Evolutionary conservation across 2,113 vertebrate species (phyloP), one percentile per base, ranked within the genome.

Genomic region (Cyanoderma ruficeps): DNA sequence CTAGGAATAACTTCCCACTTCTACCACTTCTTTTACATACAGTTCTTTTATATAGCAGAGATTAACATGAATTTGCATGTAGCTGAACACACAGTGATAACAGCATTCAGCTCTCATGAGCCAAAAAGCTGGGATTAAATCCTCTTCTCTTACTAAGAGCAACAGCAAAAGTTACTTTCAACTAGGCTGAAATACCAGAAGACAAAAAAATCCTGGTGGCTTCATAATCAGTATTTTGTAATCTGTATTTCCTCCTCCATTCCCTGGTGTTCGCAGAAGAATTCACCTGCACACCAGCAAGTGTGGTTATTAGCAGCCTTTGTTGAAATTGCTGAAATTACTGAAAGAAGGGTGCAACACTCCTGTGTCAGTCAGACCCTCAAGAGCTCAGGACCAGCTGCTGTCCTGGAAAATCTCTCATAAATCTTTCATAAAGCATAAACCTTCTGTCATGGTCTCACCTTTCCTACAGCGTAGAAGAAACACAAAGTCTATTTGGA

Each of bases 161-260:
- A 87, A 78, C 47, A 75, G 60, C 42, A 78, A 55, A 89, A 83
- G 46, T 71, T 88, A 50, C n/a, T 83, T 80, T 69, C 47, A 61
- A 47, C 30, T 18, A 28, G 24, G 46, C 3, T 72, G 50, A 84
- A 94, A 85, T 5, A 13, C 10, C 71, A 87, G 25, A 84, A 76
- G 65, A 82, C 78, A 93, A 33, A 87, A 90, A 80, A 75, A 93
- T 69, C 77, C 69, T 57, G 41, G 64, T 91, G 63, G 61, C 49
- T 87, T 95, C 84, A 72, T 3, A 44, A 25, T 49, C 84, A 72
- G 39, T 6, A 42, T 41, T 27, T 76, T 76, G 37, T 33, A 61
- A 76, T 72, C 67, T 72, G 28, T 8, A 59, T 88, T 90, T 93
- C 67, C 39, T 94, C 57, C 49, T 65, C 44, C 57, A 5, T 24